These are phyloP conservation scores for Ophion slaviceki DNA, from an alignment of 2,888 invertebrate genomes.

Conservation along the genomic window DNA sequence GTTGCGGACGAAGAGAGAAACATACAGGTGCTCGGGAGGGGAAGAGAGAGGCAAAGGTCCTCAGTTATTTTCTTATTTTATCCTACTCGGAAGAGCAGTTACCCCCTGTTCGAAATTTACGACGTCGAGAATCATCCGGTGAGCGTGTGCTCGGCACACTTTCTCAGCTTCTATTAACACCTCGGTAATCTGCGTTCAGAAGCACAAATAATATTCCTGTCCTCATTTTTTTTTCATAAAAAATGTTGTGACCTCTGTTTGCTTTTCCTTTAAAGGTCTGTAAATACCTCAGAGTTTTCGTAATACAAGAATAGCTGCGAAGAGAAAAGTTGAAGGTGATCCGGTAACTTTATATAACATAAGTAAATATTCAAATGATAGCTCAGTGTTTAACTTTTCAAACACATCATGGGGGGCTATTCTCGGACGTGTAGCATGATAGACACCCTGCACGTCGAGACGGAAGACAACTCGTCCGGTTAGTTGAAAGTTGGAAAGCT, in stretches of 20 bases:
- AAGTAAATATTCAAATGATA: neutral
- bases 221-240: too few relatives aligned
- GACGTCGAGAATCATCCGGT: too few relatives aligned
- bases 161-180: neutral
- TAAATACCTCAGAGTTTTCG: too few relatives aligned
- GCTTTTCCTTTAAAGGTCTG: too few relatives aligned
- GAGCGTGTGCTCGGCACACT: neutral
- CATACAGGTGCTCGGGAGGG: neutral
- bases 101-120: neutral
- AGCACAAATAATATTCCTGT: too few relatives aligned
- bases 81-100: conserved; percentile 56
- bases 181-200: too few relatives aligned
- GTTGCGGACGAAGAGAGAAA: conserved; percentile 62
- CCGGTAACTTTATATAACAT: neutral
- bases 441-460: neutral
- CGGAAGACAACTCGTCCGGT: neutral
- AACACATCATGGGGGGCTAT: neutral
- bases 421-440: neutral
- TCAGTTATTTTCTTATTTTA: conserved; percentile 74
- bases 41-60: neutral
- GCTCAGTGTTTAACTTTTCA: neutral
- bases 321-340: neutral
- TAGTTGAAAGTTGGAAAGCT: conserved; percentile 37
- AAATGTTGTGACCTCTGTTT: too few relatives aligned
- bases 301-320: neutral